Base-by-base conservation (phyloP, 2,113 vertebrate genomes). In the Alligator sinensis region DNA sequence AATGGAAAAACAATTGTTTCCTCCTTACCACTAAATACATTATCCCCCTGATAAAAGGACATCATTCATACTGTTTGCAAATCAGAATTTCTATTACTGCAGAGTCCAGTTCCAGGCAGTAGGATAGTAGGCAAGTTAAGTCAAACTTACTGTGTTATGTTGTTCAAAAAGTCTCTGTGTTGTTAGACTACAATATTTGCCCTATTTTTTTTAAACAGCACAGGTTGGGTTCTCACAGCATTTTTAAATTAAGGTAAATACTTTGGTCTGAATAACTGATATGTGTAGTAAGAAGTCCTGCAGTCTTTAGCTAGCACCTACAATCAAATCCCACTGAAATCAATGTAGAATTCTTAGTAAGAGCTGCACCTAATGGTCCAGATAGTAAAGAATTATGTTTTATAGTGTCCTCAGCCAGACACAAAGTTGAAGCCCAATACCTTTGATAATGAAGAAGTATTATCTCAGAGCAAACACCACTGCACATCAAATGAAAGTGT, bases 51-150 rank as follows among this genome's bases (percentile, higher is more conserved):
- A 64, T 2, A 1, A 1, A 55, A 12, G 11, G 14, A 24, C 18
- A 63, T 57, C 14, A 2, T 3, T 64, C 28, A 77, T 5, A 2
- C 57, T 5, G 54, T 5, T 3, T 22, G 11, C 79, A 84, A 91
- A 82, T 25, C 5, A 63, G 27, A 86, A 64, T 59, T 74, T 4
- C 2, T 75, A 2, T 61, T 70, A 10, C 2, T 58, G 9, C 2
- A 34, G 4, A 14, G 47, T 3, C 10, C 28, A 1, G 4, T 80
- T 2, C 5, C 2, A 2, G 11, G 1, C 3, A 17, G 25, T 74
- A 7, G 1, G 62, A 11, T 2, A 6, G 68, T 9, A 55, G 4
- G 28, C 24, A 84, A 79, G 0, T 1, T 2, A 1, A 82, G 15
- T 18, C 27, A 76, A 2, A 60, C 47, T 77, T 83, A 24, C 78